Evolutionary conservation across 2,797 vertebrate species (phyloP).

Genomic region (Alcedo atthis): DNA sequence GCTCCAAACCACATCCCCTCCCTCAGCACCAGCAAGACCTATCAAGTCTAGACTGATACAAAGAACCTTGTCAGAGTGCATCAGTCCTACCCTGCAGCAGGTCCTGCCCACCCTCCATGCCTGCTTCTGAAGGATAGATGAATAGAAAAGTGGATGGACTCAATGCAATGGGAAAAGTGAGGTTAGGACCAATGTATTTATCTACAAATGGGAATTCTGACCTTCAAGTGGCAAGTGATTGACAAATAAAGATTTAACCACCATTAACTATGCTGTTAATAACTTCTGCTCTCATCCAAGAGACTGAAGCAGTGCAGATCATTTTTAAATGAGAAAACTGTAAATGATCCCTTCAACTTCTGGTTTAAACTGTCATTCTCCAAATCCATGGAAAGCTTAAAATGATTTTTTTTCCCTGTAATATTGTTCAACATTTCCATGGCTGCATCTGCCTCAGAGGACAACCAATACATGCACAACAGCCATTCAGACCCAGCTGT

Average conservation of each 20-base stretch:
- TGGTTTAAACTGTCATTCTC: neutral
- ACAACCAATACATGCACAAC: neutral
- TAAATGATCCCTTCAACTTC: neutral
- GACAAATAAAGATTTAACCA: neutral
- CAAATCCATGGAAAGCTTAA: neutral
- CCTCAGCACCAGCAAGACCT: neutral
- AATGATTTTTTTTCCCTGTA: neutral
- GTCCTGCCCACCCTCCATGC: rapidly evolving
- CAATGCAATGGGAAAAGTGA: neutral
- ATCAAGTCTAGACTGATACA: neutral
- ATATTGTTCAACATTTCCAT: neutral
- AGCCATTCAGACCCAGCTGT: neutral
- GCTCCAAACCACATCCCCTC: neutral
- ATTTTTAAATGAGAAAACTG: neutral
- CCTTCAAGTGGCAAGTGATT: neutral
- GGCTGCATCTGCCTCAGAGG: neutral
- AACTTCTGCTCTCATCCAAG: neutral
- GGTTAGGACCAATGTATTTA: neutral
- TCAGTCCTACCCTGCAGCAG: neutral
- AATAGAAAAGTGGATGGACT: neutral
- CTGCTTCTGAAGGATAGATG: neutral
- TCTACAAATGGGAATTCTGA: neutral
- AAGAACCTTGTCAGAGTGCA: neutral
- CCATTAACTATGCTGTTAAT: neutral
- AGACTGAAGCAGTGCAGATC: neutral